These are phyloP conservation scores for Crotalus horridus DNA, from an alignment of 2,113 vertebrate species.

Conservation along the genomic window DNA sequence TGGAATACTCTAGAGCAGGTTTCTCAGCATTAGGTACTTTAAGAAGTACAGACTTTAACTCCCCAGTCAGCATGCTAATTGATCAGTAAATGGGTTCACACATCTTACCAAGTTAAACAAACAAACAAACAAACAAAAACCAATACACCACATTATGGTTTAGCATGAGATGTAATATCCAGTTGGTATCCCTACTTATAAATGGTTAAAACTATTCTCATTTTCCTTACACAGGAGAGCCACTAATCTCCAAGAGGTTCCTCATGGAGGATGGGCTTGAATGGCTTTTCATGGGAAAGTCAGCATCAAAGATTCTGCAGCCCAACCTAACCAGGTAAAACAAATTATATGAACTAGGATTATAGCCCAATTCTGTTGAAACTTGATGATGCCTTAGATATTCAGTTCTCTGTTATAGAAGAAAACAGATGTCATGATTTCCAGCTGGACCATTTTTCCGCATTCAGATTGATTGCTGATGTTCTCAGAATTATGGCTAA, in stretches of 20 bases:
- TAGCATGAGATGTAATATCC: neutral
- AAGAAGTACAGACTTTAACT: neutral
- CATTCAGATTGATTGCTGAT: neutral
- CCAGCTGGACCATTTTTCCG: neutral
- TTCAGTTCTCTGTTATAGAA: neutral
- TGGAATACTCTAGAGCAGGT: neutral
- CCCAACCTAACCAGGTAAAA: conserved; percentile 35
- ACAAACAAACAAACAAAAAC: neutral
- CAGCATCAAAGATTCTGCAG: accelerated
- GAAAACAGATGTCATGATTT: neutral
- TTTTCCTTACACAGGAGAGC: neutral
- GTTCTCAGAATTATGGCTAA: neutral
- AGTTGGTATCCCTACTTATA: neutral
- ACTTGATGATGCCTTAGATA: neutral
- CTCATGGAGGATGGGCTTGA: neutral
- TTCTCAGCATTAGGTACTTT: neutral
- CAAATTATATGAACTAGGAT: neutral
- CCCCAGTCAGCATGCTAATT: neutral
- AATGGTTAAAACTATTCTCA: accelerated
- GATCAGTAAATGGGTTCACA: neutral
- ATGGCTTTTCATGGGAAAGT: neutral
- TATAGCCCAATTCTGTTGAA: accelerated
- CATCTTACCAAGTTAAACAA: neutral
- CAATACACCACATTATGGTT: neutral
- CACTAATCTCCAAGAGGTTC: accelerated